Conservation (phyloP, 2,888 invertebrate species). For the Melanargia galathea region DNA sequence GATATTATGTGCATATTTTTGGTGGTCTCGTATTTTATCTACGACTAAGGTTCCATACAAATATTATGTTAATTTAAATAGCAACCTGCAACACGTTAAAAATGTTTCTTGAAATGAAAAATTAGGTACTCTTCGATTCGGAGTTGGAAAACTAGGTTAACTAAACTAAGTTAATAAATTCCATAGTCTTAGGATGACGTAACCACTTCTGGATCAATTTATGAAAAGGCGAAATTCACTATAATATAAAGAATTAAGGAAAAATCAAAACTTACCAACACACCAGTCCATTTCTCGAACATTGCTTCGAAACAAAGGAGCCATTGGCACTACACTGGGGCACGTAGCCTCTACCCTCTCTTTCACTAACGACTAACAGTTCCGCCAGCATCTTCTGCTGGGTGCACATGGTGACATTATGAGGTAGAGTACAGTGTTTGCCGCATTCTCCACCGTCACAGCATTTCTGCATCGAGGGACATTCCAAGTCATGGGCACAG, state of each 20-base stretch:
- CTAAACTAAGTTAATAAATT: no score
- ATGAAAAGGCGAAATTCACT: background rate
- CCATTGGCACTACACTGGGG: slow-evolving; percentile 90
- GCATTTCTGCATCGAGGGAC: slow-evolving; percentile 91
- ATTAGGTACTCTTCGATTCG: no score
- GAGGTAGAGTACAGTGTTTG: slow-evolving; percentile 87
- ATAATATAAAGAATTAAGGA: background rate
- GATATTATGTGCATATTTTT: no score
- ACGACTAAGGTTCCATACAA: no score
- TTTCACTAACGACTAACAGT: slow-evolving; percentile 88
- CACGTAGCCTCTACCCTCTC: slow-evolving; percentile 91
- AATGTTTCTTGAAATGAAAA: no score
- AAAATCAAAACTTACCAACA: slow-evolving; percentile 84
- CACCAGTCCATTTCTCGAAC: slow-evolving; percentile 91
- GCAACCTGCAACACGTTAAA: no score
- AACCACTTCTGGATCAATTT: no score
- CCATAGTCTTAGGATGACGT: no score
- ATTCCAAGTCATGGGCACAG: slow-evolving; percentile 91
- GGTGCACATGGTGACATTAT: slow-evolving; percentile 89
- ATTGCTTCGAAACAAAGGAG: slow-evolving; percentile 87
- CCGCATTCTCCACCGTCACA: slow-evolving; percentile 89
- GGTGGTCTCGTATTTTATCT: no score
- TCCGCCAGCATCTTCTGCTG: slow-evolving; percentile 91
- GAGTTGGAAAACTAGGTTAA: no score
- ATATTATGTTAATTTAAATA: no score